These are phyloP conservation scores for Phacellophora camtschatica DNA, from an alignment of 30 jellyfish, hydroid and myxozoan species.

Conservation along the genomic window DNA sequence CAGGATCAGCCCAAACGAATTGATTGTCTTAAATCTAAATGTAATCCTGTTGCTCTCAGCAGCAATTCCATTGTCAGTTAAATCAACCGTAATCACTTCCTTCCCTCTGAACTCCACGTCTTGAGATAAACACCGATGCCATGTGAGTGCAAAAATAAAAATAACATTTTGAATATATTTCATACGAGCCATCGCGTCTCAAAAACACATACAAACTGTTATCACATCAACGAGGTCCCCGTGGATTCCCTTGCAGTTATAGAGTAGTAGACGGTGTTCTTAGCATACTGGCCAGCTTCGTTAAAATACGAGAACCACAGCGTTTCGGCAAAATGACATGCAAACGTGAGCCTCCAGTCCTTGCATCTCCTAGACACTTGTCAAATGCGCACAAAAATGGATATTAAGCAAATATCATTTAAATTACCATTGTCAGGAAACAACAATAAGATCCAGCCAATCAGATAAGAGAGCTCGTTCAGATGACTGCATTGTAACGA, in stretches of 20 bases:
- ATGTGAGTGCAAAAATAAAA: neutral
- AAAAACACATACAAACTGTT: neutral
- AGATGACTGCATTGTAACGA: no score
- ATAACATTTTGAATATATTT: neutral
- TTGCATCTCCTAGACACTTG: constrained; percentile 45
- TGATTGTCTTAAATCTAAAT: constrained; percentile 84
- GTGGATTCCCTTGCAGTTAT: no score
- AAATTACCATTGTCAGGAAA: neutral
- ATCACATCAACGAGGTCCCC: no score
- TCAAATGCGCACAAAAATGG: constrained; percentile 14
- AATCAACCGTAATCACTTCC: constrained; percentile 46
- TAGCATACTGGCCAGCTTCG: neutral
- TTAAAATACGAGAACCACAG: neutral
- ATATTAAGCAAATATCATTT: neutral
- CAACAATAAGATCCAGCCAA: neutral
- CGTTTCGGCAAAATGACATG: neutral
- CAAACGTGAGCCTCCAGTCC: neutral
- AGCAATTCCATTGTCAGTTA: constrained; percentile 42
- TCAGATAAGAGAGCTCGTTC: constrained; percentile 1
- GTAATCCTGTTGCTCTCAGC: constrained; percentile 55
- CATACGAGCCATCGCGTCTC: neutral
- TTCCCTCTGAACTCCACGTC: constrained; percentile 59
- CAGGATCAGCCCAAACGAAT: constrained; percentile 81
- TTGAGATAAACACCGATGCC: neutral
- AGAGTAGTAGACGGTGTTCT: neutral